A percentile compares a stretch with the other conserved stretches of the same genome.
Evolutionary conservation across 2,888 invertebrate genomes (phyloP).

Genomic region (Eristalis arbustorum): DNA sequence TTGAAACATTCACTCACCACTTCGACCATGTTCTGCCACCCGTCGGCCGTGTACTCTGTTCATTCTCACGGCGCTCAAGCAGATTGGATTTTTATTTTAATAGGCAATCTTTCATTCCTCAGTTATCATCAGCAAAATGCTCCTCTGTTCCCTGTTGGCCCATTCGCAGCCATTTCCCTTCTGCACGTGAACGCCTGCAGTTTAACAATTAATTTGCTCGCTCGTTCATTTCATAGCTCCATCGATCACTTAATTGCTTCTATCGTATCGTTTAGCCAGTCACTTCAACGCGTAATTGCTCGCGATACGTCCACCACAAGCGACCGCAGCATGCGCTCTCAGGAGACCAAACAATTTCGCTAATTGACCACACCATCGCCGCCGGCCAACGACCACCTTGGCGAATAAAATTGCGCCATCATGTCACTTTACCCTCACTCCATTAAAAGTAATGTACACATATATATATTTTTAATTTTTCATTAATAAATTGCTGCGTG

Average conservation of each 20-base stretch:
- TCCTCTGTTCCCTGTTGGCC: too few species aligned
- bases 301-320: constrained; percentile 3
- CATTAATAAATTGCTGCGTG: constrained; percentile 19
- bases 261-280: neutral
- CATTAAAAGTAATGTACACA: neutral
- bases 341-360: constrained; percentile 9
- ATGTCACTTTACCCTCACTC: neutral
- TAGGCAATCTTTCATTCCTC: neutral
- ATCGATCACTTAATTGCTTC: neutral
- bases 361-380: constrained; percentile 21
- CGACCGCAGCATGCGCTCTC: constrained; percentile 16
- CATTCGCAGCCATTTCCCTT: neutral
- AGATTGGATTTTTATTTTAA: too few species aligned
- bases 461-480: neutral
- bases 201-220: neutral
- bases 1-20: too few species aligned
- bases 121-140: neutral
- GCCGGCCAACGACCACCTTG: constrained; percentile 1
- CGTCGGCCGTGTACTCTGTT: too few species aligned
- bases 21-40: too few species aligned
- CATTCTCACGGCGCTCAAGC: too few species aligned
- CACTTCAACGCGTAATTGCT: neutral
- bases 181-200: neutral
- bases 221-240: neutral
- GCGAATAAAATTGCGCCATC: neutral